phyloP scores from a whole-genome alignment of 1,140 invertebrate genomes.

The Glossosoma conforme region DNA sequence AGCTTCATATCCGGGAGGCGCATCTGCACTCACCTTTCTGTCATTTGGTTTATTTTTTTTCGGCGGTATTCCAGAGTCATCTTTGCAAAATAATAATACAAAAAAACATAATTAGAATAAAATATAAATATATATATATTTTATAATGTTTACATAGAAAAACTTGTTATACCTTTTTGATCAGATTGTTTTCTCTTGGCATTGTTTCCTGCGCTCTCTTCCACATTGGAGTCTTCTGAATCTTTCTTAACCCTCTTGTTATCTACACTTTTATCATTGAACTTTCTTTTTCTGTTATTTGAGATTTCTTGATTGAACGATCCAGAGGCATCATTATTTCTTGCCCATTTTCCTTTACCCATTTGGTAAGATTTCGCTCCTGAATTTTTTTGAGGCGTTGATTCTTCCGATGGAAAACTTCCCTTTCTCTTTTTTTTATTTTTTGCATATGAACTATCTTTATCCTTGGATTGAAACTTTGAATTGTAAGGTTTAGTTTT shows the following conservation, averaged over 20 bases:
- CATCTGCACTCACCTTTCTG: conserved; percentile 7
- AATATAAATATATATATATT: too few relatives aligned
- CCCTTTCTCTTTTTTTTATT: conserved; percentile 21
- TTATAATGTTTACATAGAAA: too few relatives aligned
- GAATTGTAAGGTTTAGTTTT: conserved; percentile 12
- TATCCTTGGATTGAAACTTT: conserved; percentile 2
- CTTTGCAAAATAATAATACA: too few relatives aligned
- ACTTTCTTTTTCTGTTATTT: conserved; percentile 14
- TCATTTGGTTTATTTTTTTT: conserved; percentile 37
- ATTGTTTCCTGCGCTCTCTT: conserved; percentile 8
- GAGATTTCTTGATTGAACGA: conserved; percentile 6
- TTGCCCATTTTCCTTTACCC: conserved; percentile 1
- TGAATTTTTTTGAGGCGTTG: neutral
- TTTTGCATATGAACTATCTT: conserved; percentile 8
- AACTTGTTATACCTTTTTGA: neutral
- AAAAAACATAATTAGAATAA: too few relatives aligned
- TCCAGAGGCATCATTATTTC: neutral
- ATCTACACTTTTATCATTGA: conserved; percentile 1
- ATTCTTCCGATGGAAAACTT: neutral
- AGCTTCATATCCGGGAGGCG: conserved; percentile 30
- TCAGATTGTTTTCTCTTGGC: conserved; percentile 12
- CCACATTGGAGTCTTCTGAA: neutral
- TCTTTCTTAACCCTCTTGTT: neutral
- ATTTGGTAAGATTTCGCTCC: neutral
- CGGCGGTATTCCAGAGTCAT: too few relatives aligned